Evolutionary conservation across 2,888 invertebrate species (phyloP).

Genomic region (Yponomeuta evonymella): DNA sequence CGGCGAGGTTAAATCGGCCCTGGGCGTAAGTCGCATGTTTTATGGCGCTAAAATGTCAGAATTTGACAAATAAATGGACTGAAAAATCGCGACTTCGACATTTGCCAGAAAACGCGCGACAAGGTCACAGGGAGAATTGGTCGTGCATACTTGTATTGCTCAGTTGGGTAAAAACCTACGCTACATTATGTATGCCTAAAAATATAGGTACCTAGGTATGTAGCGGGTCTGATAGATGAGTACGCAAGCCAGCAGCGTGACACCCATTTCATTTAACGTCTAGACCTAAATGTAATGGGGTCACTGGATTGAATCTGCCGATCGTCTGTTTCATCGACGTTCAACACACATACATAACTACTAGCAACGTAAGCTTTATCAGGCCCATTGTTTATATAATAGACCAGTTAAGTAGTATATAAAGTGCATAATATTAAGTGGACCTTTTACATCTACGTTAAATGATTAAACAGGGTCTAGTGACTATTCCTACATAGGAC

Average conservation of each 20-base stretch:
- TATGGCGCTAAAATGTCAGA: too few relatives aligned
- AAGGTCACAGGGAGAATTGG: too few relatives aligned
- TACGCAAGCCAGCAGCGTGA: background rate
- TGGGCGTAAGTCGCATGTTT: too few relatives aligned
- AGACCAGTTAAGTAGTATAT: background rate
- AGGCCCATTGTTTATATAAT: background rate
- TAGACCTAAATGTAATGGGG: constrained; percentile 52
- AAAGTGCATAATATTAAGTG: background rate
- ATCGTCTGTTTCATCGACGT: constrained; percentile 23
- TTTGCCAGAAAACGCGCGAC: too few relatives aligned
- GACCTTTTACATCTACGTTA: background rate
- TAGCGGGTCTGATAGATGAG: background rate
- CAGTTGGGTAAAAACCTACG: background rate
- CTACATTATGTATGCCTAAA: too few relatives aligned
- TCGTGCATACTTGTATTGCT: background rate
- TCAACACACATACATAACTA: constrained; percentile 17
- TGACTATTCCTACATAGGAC: too few relatives aligned
- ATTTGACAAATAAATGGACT: too few relatives aligned
- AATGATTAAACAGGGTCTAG: too few relatives aligned
- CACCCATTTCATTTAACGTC: background rate
- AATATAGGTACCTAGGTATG: too few relatives aligned
- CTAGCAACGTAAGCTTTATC: background rate
- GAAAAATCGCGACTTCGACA: too few relatives aligned
- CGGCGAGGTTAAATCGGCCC: too few relatives aligned
- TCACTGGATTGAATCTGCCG: constrained; percentile 40